phyloP scores from a whole-genome alignment of 2,888 invertebrate species.

The Zootermopsis nevadensis region DNA sequence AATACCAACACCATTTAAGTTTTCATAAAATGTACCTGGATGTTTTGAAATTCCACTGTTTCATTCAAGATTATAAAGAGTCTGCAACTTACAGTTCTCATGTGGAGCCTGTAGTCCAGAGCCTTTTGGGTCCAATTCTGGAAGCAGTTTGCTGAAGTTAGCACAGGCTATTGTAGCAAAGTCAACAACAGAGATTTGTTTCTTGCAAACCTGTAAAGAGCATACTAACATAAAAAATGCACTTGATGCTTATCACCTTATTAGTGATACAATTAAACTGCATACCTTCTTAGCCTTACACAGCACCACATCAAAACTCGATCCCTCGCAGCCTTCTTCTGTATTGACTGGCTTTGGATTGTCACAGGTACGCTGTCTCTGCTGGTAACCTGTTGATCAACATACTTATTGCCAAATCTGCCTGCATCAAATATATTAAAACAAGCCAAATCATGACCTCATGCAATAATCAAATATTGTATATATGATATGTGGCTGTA shows the following conservation, averaged over 20 bases:
- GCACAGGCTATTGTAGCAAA: constrained; percentile 74
- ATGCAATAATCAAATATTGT: no score
- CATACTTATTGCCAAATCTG: no score
- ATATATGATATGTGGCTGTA: no score
- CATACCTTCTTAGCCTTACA: constrained; percentile 74
- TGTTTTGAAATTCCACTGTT: no score
- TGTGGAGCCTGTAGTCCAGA: constrained; percentile 80
- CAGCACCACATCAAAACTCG: constrained; percentile 72
- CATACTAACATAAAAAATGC: background rate
- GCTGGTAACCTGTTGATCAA: constrained; percentile 61
- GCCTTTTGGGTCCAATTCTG: constrained; percentile 74
- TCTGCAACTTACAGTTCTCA: constrained; percentile 68
- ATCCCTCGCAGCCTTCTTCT: constrained; percentile 71
- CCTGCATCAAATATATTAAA: no score
- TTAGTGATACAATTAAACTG: background rate
- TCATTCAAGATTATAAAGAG: background rate
- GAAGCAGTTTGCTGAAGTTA: constrained; percentile 71
- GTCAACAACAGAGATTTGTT: constrained; percentile 67
- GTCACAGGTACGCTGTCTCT: constrained; percentile 70
- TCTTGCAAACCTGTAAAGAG: constrained; percentile 63
- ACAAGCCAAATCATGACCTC: no score
- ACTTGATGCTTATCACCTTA: constrained; percentile 17
- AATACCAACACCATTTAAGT: no score
- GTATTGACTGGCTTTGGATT: constrained; percentile 65
- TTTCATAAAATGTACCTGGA: no score